phyloP scores from a whole-genome alignment of 2,797 vertebrate species.

The Amniataba percoides region DNA sequence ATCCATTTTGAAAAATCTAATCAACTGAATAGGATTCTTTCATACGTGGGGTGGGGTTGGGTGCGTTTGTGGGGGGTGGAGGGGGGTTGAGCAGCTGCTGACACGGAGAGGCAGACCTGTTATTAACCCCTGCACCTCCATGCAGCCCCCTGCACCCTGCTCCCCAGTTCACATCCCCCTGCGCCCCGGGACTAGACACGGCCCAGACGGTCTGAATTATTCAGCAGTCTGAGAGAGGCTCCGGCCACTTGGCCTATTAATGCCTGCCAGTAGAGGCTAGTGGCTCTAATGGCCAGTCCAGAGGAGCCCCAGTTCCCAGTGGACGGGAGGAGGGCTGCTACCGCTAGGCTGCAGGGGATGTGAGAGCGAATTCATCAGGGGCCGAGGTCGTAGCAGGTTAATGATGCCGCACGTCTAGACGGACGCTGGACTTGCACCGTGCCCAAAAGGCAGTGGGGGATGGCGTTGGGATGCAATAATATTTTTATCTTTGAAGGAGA shows the following conservation, averaged over 20 bases:
- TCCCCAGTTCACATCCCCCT: slow-evolving; percentile 70
- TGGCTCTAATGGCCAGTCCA: slow-evolving; percentile 90
- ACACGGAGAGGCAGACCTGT: slow-evolving; percentile 95
- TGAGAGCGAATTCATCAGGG: slow-evolving; percentile 86
- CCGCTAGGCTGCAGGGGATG: slow-evolving; percentile 83
- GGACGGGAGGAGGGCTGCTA: slow-evolving; percentile 69
- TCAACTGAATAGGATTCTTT: slow-evolving; percentile 99
- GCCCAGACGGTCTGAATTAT: slow-evolving; percentile 94
- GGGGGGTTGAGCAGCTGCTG: slow-evolving; percentile 90
- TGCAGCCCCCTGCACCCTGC: slow-evolving; percentile 66
- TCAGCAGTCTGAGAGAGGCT: slow-evolving; percentile 91
- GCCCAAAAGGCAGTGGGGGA: slow-evolving; percentile 69
- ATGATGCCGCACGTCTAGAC: slow-evolving; percentile 87
- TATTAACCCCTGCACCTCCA: slow-evolving; percentile 96
- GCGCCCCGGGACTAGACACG: slow-evolving; percentile 85
- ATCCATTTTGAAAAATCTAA: slow-evolving; percentile 99
- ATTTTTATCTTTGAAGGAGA: slow-evolving; percentile 68
- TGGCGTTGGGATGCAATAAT: slow-evolving; percentile 62
- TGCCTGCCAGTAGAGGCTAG: slow-evolving; percentile 78
- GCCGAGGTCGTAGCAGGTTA: slow-evolving; percentile 84
- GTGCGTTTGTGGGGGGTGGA: slow-evolving; percentile 55
- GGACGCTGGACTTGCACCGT: slow-evolving; percentile 75
- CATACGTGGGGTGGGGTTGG: slow-evolving; percentile 88
- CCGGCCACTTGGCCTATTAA: slow-evolving; percentile 89
- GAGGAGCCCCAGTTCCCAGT: slow-evolving; percentile 82